Evolutionary conservation across 2,113 vertebrate genomes (phyloP).

Genomic region (Esox niger): DNA sequence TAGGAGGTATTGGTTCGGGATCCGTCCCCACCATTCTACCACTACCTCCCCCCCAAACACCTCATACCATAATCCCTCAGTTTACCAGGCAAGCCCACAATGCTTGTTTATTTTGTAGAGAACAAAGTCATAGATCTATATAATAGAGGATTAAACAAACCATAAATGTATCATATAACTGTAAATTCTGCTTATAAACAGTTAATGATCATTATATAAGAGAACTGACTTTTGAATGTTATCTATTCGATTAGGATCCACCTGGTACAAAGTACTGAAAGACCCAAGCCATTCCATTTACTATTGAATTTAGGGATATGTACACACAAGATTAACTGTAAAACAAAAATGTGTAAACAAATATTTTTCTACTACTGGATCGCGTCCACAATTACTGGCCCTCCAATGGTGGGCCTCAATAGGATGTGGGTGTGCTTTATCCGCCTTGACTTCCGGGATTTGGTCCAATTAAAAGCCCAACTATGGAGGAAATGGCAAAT

Average conservation of each 20-base stretch:
- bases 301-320: too few species aligned
- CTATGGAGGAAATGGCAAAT: slow-evolving; percentile 37
- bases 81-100: slow-evolving; percentile 62
- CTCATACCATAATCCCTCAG: slow-evolving; percentile 49
- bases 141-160: not conserved
- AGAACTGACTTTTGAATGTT: too few species aligned
- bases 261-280: too few species aligned
- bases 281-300: too few species aligned
- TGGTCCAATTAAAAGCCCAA: slow-evolving; percentile 42
- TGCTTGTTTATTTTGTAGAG: slow-evolving; percentile 48
- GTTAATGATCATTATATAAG: not conserved
- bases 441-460: slow-evolving; percentile 33
- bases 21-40: not conserved
- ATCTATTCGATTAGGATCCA: too few species aligned
- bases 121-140: not conserved
- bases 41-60: slow-evolving; percentile 15
- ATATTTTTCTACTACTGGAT: slow-evolving; percentile 72
- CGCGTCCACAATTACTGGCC: slow-evolving; percentile 35
- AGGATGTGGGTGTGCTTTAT: slow-evolving; percentile 27
- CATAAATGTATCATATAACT: not conserved
- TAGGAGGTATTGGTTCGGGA: not conserved
- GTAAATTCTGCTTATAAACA: not conserved
- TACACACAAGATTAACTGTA: slow-evolving; percentile 25
- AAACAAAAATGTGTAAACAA: slow-evolving; percentile 30
- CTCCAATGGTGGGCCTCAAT: slow-evolving; percentile 33